Conservation (phyloP, 2,888 invertebrate genomes). For the Caenorhabditis sinica region DNA sequence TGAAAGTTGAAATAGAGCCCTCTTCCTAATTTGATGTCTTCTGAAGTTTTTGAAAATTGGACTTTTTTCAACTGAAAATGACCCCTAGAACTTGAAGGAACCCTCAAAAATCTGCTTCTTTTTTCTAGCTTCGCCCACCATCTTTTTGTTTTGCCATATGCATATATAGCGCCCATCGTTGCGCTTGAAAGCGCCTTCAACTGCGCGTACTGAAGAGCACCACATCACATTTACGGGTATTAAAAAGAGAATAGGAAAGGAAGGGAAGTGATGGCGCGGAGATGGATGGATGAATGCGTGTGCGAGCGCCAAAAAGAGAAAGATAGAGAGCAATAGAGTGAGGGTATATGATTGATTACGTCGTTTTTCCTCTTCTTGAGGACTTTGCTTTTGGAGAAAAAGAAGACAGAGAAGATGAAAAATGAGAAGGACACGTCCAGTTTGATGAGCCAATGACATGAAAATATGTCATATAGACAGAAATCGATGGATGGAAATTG, state of each 20-base stretch:
- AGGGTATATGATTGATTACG: slow-evolving; percentile 49
- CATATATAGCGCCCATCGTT: neutral
- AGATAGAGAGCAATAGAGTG: slow-evolving; percentile 10
- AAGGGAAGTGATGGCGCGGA: neutral
- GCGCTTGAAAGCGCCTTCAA: slow-evolving; percentile 3
- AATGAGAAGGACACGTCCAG: neutral
- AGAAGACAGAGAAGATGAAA: neutral
- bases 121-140: too few relatives aligned
- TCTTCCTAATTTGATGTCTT: too few relatives aligned
- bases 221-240: slow-evolving; percentile 28
- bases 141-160: too few relatives aligned
- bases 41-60: too few relatives aligned
- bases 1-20: too few relatives aligned
- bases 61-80: too few relatives aligned
- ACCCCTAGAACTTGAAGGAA: too few relatives aligned
- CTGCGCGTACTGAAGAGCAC: neutral
- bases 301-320: slow-evolving; percentile 9
- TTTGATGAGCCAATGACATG: slow-evolving; percentile 32
- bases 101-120: too few relatives aligned
- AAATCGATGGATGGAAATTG: too few relatives aligned
- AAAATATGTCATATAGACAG: too few relatives aligned
- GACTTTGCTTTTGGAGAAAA: slow-evolving; percentile 2
- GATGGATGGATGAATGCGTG: slow-evolving; percentile 16
- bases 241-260: slow-evolving; percentile 15
- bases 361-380: slow-evolving; percentile 18